Evolutionary conservation across 2,888 invertebrate species (phyloP), one percentile per base, ranked within the genome.

Genomic region (Caenorhabditis zanzibari): DNA sequence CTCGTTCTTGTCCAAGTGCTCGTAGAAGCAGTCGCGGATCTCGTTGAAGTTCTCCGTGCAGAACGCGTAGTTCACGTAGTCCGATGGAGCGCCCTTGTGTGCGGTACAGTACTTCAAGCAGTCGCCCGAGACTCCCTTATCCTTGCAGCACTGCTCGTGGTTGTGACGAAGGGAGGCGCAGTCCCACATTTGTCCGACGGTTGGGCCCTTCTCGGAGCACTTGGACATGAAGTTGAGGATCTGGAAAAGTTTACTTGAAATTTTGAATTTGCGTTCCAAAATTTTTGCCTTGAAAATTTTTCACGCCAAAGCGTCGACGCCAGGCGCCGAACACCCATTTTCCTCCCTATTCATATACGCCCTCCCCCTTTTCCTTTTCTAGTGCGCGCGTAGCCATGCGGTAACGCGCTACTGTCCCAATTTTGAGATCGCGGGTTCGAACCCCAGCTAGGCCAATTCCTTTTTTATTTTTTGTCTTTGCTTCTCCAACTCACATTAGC

Each of bases 171-270:
- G 86, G 0, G 91, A 91, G 5, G 92, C 91, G 63, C 92, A 92
- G 66, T 92, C 92, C 92, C 92, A 91, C 92, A 92, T 92, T 77
- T 90, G 90, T 44, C 92, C 92, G 44, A 92, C 92, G 9, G 92
- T 92, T 41, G 92, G 92, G 47, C 92, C 92, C 35, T 88, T 86
- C 6, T 91, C 86, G 2, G 86, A 84, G 79, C 91, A 91, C n/a
- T 88, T 87, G n/a, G 88, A 84, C 64, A 91, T 85, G 84, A 86
- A 91, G 72, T 87, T 86, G 16, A 91, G 86, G 6, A 91, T 91
- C 90, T 90, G 77, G 26, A 79, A 71, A n/a, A 47, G 7, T 22
- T 26, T 12, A 12, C 54, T 28, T 24, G 24, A 47, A 16, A 56
- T 19, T 47, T 47, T n/a, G 19, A 19, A 47, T n/a, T 47, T 44